Base-by-base conservation (phyloP, 2,888 invertebrate genomes). In the Stenurella melanura region DNA sequence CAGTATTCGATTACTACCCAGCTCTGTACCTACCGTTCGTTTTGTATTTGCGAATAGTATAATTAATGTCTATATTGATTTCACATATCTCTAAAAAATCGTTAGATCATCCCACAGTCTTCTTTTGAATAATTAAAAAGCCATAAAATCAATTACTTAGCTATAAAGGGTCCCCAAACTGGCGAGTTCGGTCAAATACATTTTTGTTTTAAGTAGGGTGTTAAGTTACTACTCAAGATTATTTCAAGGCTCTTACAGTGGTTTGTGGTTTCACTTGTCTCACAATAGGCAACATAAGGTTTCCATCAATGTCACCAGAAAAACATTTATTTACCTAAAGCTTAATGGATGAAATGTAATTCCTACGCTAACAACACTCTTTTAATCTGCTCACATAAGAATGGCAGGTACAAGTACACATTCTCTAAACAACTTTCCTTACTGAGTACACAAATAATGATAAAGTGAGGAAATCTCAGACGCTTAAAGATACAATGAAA, bases 231-330 rank as follows among this genome's bases (percentile, higher is more conserved):
- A n/a, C 61, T 26, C 30, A 34, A 61, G 26, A 30, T 30, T 61
- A 30, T 9, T 61, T 30, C 61, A 61, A 61, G 26, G 61, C 30
- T 30, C n/a, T 30, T 11, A n/a, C n/a, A 42, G 21, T n/a, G 30
- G 61, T 26, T 61, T 61, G 61, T 61, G 61, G 61, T 61, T 61
- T 61, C 61, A 61, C 61, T 61, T 61, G 61, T 26, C 61, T 61
- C 30, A 30, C 19, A 61, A 26, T 61, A 7, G 7, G 30, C 30
- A 34, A 34, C 30, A 34, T 34, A 61, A 30, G 61, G 61, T 61
- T 61, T 61, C 30, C 30, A 12, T 26, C 21, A 6, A 21, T n/a
- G 61, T 26, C 61, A 21, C 21, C 61, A n/a, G 15, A 12, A 34
- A 30, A 26, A 61, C 42, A 42, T 15, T 42, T 42, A 15, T 11